Conservation (phyloP, 2,888 invertebrate species). For the Stenodera caucasica region DNA sequence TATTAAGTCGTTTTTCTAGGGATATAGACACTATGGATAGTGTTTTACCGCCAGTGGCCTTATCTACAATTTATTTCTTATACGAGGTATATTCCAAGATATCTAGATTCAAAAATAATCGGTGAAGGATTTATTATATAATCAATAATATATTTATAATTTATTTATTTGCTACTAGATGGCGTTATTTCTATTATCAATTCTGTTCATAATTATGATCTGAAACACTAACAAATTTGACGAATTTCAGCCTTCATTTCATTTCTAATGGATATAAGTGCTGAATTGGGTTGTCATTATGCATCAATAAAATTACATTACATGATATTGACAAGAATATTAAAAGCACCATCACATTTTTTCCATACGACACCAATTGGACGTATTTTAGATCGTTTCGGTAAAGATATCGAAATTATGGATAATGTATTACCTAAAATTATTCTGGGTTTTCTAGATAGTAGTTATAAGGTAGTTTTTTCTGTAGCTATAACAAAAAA, state of each 20-base stretch:
- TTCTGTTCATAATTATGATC: too few relatives aligned
- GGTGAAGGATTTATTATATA: neutral
- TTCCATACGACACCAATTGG: slow-evolving; percentile 80
- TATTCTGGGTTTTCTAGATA: slow-evolving; percentile 69
- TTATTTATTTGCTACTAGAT: slow-evolving; percentile 32
- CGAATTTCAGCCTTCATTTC: slow-evolving; percentile 58
- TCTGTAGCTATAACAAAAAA: neutral
- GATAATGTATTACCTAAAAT: slow-evolving; percentile 69
- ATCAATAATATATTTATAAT: slow-evolving; percentile 5
- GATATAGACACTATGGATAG: slow-evolving; percentile 75
- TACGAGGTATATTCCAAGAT: slow-evolving; percentile 59
- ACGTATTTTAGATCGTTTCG: slow-evolving; percentile 73
- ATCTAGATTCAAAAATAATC: slow-evolving; percentile 56
- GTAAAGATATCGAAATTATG: slow-evolving; percentile 74
- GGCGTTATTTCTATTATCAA: neutral
- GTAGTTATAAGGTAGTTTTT: slow-evolving; percentile 68
- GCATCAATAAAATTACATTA: slow-evolving; percentile 62
- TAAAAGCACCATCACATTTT: slow-evolving; percentile 72
- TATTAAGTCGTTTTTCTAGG: slow-evolving; percentile 75
- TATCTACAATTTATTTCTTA: neutral
- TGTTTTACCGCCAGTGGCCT: slow-evolving; percentile 64
- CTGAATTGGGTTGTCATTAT: slow-evolving; percentile 60
- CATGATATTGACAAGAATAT: slow-evolving; percentile 62
- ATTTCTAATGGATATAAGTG: slow-evolving; percentile 59
- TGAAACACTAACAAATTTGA: neutral